Conservation (phyloP, 1,140 invertebrate genomes). For the Formica selysi region DNA sequence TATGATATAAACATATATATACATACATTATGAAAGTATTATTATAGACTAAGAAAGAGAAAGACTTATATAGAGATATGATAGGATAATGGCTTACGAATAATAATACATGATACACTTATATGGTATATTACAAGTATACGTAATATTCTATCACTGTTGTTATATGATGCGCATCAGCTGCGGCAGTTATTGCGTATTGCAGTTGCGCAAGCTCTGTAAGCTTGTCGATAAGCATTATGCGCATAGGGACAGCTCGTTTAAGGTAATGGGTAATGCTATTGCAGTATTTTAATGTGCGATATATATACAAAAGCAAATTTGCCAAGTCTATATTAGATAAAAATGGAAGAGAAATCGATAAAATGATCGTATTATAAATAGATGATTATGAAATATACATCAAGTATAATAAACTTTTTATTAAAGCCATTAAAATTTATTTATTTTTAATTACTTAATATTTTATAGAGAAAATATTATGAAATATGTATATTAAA, state of each 20-base stretch:
- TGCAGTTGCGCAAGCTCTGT: slow-evolving; percentile 4
- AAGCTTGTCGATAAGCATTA: slow-evolving; percentile 24
- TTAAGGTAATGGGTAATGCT: slow-evolving; percentile 17
- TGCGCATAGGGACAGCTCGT: slow-evolving; percentile 5
- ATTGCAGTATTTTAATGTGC: background rate
- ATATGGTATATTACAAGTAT: slow-evolving; percentile 2
- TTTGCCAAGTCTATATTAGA: slow-evolving; percentile 1
- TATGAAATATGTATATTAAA: background rate
- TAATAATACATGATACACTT: slow-evolving; percentile 22
- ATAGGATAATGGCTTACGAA: slow-evolving; percentile 4
- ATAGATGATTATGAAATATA: background rate
- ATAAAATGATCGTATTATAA: background rate
- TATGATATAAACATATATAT: background rate
- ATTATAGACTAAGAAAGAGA: background rate
- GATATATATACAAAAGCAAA: background rate
- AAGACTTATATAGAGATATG: background rate
- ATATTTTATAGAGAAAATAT: background rate
- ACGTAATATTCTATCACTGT: background rate
- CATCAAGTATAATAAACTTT: background rate
- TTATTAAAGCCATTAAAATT: background rate
- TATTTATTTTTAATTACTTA: background rate
- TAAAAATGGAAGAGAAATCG: background rate
- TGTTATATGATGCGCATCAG: slow-evolving; percentile 6
- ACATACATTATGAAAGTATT: too few relatives aligned
- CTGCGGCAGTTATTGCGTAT: slow-evolving; percentile 19